phyloP scores from a whole-genome alignment of 2,113 vertebrate genomes.

The Paramormyrops kingsleyae region DNA sequence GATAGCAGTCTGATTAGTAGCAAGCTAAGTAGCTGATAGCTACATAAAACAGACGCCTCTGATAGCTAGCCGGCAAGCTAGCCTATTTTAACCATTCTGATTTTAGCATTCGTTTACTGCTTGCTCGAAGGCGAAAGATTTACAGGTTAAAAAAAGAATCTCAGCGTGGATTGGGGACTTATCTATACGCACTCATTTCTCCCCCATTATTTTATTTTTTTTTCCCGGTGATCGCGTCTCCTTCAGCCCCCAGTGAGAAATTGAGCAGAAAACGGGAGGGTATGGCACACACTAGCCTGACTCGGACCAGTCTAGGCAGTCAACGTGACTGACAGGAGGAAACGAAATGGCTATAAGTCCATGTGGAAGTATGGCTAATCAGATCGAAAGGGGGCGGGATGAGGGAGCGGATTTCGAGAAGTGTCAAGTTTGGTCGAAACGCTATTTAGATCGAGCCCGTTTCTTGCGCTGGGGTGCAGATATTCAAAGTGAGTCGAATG shows the following conservation, averaged over 20 bases:
- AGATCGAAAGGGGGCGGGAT: conserved; percentile 40
- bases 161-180: neutral
- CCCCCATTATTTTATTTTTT: conserved; percentile 17
- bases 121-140: neutral
- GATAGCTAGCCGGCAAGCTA: conserved; percentile 43
- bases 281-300: conserved; percentile 31
- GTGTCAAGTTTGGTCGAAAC: conserved; percentile 22
- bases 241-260: conserved; percentile 22
- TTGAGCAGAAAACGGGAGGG: conserved; percentile 38
- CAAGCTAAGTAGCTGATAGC: conserved; percentile 20
- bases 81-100: conserved; percentile 32
- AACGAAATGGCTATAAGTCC: conserved; percentile 29
- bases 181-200: conserved; percentile 22
- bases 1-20: conserved; percentile 13
- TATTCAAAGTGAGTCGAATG: neutral
- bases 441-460: neutral
- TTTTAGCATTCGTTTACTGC: conserved; percentile 32
- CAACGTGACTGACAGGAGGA: conserved; percentile 45
- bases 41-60: conserved; percentile 36
- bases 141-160: neutral
- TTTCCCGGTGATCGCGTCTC: conserved; percentile 28
- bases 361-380: conserved; percentile 33
- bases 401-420: conserved; percentile 26
- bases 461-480: neutral
- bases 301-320: conserved; percentile 30